Base-by-base conservation (phyloP, 2,113 vertebrate species). In the Rhinopomastus cyanomelas region DNA sequence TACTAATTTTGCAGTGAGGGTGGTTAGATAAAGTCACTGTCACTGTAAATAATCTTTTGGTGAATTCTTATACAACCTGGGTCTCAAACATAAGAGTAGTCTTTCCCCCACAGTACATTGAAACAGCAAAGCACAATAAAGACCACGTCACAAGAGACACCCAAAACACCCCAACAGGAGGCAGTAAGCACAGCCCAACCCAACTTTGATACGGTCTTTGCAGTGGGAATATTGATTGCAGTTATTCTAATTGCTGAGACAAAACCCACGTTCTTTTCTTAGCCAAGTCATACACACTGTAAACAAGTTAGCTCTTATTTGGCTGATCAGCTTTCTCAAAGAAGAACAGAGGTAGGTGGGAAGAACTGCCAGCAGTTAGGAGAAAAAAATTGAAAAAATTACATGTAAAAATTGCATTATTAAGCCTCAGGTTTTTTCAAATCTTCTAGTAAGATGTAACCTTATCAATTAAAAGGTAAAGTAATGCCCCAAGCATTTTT, bases 401-500 rank as follows among this genome's bases (percentile, higher is more conserved):
- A 7, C 10, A 60, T 37, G 25, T n/a, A 66, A n/a, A 76, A 39
- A 32, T 5, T 0, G 0, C 7, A 26, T 23, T 66, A 42, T 23
- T 56, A 52, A 17, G 23, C 8, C 29, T 6, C 20, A 81, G 48
- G 61, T 11, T 1, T 3, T 9, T 44, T 78, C 51, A 83, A 0
- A 72, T 51, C 20, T 74, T 20, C 37, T 71, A 34, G 25, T 69
- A 73, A 36, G 46, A 80, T 20, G 17, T 26, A 78, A 79, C 4
- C 59, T 16, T 23, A 77, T 37, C 73, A 91, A 82, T 30, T 73
- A 71, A 67, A 85, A 84, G 5, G 6, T 23, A 90, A 34, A 75
- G 39, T 7, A 69, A 39, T 16, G 15, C 5, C 25, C 29, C 21
- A 87, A 61, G 19, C 68, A 51, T 74, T 66, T 67, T 49, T 4